Evolutionary conservation across 1,140 invertebrate genomes (phyloP).

Genomic region (Lethrus apterus): DNA sequence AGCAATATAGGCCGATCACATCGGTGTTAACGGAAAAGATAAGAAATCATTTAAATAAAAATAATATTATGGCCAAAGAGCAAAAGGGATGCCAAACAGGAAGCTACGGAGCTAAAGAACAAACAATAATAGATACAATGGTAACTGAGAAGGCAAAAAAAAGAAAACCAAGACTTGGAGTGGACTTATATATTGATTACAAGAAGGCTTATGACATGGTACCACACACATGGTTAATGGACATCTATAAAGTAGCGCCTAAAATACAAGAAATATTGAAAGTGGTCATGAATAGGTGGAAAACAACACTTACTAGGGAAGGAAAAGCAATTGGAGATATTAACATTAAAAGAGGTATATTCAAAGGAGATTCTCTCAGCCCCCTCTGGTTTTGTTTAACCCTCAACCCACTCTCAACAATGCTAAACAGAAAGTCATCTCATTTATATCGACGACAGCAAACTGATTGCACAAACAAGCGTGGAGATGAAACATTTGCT

Average conservation of each 20-base stretch:
- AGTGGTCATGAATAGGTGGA: neutral
- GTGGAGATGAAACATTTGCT: neutral
- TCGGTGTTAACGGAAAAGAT: neutral
- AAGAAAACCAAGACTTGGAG: neutral
- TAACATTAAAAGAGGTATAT: neutral
- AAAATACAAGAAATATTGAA: neutral
- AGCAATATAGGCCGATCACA: slow-evolving; percentile 1
- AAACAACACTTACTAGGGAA: neutral
- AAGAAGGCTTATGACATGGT: slow-evolving; percentile 3
- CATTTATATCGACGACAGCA: neutral
- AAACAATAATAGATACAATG: neutral
- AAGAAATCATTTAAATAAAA: neutral
- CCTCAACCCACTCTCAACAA: slow-evolving; percentile 1
- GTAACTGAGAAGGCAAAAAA: neutral
- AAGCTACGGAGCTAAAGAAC: neutral
- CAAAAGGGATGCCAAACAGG: slow-evolving; percentile 1
- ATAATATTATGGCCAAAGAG: neutral
- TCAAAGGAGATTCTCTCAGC: neutral
- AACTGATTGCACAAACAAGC: neutral
- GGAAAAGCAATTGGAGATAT: neutral
- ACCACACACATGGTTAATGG: neutral
- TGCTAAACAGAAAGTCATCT: slow-evolving; percentile 4
- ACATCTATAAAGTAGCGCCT: neutral
- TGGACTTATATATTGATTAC: slow-evolving; percentile 3
- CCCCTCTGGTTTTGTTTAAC: slow-evolving; percentile 6